A percentile compares a stretch with the other conserved stretches of the same genome.
phyloP scores from a whole-genome alignment of 2,888 invertebrate genomes.

The Cabera pusaria region DNA sequence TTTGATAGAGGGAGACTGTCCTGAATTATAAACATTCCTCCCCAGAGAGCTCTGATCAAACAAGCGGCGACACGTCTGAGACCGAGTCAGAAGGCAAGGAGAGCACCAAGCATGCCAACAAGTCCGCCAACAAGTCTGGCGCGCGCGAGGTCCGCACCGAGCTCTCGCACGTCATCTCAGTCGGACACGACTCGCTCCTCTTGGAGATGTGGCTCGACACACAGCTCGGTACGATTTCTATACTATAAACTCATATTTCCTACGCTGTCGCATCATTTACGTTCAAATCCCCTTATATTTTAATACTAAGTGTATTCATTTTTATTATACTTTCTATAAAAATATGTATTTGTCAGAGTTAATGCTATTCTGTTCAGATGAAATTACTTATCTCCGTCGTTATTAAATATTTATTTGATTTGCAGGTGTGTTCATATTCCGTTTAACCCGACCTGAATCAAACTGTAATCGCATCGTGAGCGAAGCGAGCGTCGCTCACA shows the following conservation, averaged over 20 bases:
- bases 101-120: conserved; percentile 30
- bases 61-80: conserved; percentile 44
- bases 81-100: conserved; percentile 33
- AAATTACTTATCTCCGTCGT: no score
- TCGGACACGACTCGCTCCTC: conserved; percentile 85
- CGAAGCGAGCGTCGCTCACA: conserved; percentile 63
- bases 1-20: no score
- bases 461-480: conserved; percentile 73
- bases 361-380: no score
- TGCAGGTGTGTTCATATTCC: conserved; percentile 70
- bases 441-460: conserved; percentile 80
- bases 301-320: no score
- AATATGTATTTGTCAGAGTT: no score
- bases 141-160: conserved; percentile 41
- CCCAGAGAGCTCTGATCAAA: conserved; percentile 45
- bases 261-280: no score
- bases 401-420: no score
- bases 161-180: conserved; percentile 82
- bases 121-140: conserved; percentile 28
- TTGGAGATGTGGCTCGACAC: conserved; percentile 85
- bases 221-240: conserved; percentile 55
- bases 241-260: no score
- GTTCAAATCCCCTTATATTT: no score
- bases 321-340: no score
- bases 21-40: not conserved